Conservation (phyloP, 1,140 invertebrate genomes). For the Helicoverpa zea region DNA sequence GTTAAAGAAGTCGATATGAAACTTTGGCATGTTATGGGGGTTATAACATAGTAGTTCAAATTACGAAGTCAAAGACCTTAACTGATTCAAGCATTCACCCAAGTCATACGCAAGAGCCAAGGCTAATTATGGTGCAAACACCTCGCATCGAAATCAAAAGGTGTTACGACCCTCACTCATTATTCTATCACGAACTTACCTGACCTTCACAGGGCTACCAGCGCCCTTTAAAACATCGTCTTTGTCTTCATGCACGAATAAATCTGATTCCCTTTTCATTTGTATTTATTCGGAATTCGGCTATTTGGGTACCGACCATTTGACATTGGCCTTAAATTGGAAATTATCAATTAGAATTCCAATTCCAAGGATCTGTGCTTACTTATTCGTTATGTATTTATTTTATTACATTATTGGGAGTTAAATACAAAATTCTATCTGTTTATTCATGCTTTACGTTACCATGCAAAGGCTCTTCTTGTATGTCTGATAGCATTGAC, state of each 20-base stretch:
- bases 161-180: background rate
- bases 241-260: conserved; percentile 44
- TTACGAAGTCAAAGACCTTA: too few species aligned
- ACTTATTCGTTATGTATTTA: background rate
- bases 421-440: background rate
- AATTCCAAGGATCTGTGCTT: conserved; percentile 1
- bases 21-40: too few species aligned
- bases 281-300: conserved; percentile 14
- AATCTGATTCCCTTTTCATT: conserved; percentile 22
- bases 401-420: conserved; percentile 1
- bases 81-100: background rate
- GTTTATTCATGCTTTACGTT: background rate
- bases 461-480: background rate
- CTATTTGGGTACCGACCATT: conserved; percentile 2
- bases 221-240: conserved; percentile 9
- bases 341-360: conserved; percentile 19
- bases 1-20: too few species aligned
- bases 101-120: background rate
- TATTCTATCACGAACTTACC: background rate
- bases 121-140: background rate
- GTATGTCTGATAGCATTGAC: background rate
- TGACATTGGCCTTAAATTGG: conserved; percentile 12
- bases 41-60: too few species aligned
- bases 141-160: conserved; percentile 3
- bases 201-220: conserved; percentile 19